Base-by-base conservation (phyloP, 1,140 invertebrate genomes). In the Cydia pomonella region DNA sequence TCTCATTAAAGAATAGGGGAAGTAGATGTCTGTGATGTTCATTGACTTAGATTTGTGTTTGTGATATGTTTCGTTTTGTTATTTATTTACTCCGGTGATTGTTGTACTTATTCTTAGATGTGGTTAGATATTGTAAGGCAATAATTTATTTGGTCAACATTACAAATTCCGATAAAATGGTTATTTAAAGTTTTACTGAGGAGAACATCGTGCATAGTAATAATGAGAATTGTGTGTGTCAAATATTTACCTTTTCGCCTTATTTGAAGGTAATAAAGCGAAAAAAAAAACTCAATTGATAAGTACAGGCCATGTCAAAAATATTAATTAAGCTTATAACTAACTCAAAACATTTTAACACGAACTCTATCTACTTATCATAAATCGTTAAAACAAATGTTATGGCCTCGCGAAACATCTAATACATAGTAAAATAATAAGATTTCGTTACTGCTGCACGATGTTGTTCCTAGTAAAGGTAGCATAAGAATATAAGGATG, bases 11-110 rank as follows among this genome's bases (percentile, higher is more conserved):
- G 75, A 81, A 83, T 86, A 87, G 81, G 77, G 87, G 80, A 83
- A 79, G 82, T 90, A 90, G 88, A 78, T 86, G 82, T 89, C 87
- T 92, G 89, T 90, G 88, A 92, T 92, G 86, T 87, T 90, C 79
- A 80, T 84, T 88, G 76, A 85, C 82, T 87, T 86, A 82, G 80
- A 69, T 85, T 87, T 84, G 77, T 86, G 79, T 86, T 87, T 75
- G 76, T 86, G 81, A 85, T 84, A 81, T 25, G 41, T 83, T 77
- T 79, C 79, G 63, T 83, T 80, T 77, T 76, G 63, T 77, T 76
- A 73, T 79, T 77, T 80, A 66, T 76, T 80, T 77, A 13, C 18
- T 76, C 75, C 75, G 53, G 47, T 83, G 71, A 81, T 82, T 84
- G 77, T 82, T 81, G 74, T 69, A 74, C 71, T 80, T 73, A 78